phyloP scores from a whole-genome alignment of 2,888 invertebrate species.

The Agelastica alni region DNA sequence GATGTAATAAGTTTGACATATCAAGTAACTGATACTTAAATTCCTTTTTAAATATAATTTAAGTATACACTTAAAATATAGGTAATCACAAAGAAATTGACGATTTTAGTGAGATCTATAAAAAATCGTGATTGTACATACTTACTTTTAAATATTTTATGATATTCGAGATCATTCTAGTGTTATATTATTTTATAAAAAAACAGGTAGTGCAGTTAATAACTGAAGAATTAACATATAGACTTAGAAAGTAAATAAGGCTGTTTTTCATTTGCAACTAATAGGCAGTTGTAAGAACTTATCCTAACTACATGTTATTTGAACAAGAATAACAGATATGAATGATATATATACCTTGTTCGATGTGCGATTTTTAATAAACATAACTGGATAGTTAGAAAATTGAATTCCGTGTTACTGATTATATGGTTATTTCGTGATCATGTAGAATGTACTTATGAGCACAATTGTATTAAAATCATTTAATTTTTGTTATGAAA shows the following conservation, averaged over 20 bases:
- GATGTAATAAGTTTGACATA: too few relatives aligned
- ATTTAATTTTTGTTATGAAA: conserved; percentile 24
- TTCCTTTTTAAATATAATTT: not conserved
- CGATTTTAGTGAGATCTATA: too few relatives aligned
- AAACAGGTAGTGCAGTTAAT: conserved; percentile 21
- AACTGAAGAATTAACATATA: conserved; percentile 23
- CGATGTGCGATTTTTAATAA: too few relatives aligned
- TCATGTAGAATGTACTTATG: conserved; percentile 25
- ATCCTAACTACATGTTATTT: too few relatives aligned
- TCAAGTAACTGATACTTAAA: not conserved
- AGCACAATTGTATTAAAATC: conserved; percentile 28
- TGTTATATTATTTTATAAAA: conserved; percentile 14
- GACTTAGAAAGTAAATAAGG: conserved; percentile 38
- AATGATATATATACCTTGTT: too few relatives aligned
- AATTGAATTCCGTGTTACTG: too few relatives aligned
- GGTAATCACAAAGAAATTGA: too few relatives aligned
- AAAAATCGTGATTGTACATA: conserved; percentile 15
- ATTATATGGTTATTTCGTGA: too few relatives aligned
- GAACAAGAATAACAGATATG: too few relatives aligned
- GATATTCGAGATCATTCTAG: conserved; percentile 20
- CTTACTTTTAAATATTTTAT: not conserved
- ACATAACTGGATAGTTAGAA: too few relatives aligned
- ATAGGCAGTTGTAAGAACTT: conserved; percentile 17
- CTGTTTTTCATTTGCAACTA: conserved; percentile 38
- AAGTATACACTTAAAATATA: too few relatives aligned